A percentile compares a stretch with the other conserved stretches of the same genome.
These are phyloP conservation scores for Dendrocincla tyrannina DNA, from an alignment of 2,797 vertebrate species.

Conservation along the genomic window DNA sequence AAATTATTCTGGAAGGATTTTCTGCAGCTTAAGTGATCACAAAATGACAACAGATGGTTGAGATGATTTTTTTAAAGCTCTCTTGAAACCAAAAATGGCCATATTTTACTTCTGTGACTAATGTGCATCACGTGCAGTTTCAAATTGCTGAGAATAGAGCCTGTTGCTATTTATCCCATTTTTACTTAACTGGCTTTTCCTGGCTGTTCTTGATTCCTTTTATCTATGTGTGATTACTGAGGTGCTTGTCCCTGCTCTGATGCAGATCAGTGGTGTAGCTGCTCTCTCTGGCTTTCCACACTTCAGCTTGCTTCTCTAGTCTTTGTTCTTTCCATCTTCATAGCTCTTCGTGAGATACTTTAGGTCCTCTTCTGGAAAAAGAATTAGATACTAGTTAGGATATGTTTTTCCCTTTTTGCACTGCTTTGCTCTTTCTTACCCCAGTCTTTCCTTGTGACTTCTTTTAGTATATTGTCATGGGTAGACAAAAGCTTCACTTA, in stretches of 20 bases:
- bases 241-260: neutral
- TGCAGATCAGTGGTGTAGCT: neutral
- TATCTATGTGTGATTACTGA: accelerated
- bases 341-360: neutral
- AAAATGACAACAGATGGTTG: neutral
- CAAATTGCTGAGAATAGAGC: neutral
- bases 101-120: neutral
- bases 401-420: neutral
- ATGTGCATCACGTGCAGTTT: neutral
- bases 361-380: neutral
- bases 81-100: neutral
- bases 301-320: neutral
- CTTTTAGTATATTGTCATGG: neutral
- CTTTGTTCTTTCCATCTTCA: neutral
- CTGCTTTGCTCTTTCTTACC: neutral
- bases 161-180: neutral
- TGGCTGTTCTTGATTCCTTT: neutral
- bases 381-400: neutral
- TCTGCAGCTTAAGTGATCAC: neutral
- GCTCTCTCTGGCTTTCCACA: neutral
- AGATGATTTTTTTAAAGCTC: neutral
- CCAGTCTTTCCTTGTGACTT: neutral
- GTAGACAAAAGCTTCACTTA: neutral
- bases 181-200: neutral
- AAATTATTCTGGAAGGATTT: neutral